Base-by-base conservation (phyloP, 2,113 vertebrate genomes). In the Pygathrix nemaeus region DNA sequence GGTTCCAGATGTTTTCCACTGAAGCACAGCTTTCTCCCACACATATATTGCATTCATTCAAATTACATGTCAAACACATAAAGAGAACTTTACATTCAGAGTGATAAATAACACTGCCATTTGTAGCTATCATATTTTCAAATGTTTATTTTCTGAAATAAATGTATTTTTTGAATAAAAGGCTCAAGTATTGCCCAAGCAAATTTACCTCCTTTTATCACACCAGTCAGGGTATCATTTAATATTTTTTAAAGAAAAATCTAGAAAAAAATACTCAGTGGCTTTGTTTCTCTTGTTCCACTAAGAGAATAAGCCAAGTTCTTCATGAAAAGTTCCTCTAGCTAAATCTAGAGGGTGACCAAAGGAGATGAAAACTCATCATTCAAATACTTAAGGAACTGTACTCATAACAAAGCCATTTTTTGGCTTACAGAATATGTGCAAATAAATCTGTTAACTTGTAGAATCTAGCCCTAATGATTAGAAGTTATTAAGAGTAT, bases 101-200 rank as follows among this genome's bases (percentile, higher is more conserved):
- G 48, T 80, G 21, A 25, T 82, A 75, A 87, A 72, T 35, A 80
- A 23, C 45, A 83, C 12, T 93, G 38, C 45, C 27, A 8, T 64
- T 91, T 95, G 59, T 6, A 88, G 32, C n/a, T 83, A 20, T 75
- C 14, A 25, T 68, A 57, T 73, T 79, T 78, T 72, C 12, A 38
- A 81, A 1, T 79, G 20, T 73, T 81, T 61, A 3, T 82, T 91
- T 68, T 84, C 59, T 87, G n/a, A 94, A 96, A 92, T 93, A 94
- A 96, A 92, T 93, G 30, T 11, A 43, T 91, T 86, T 92, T 88
- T 81, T 68, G 10, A 81, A 21, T 81, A 66, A 93, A 81, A 90
- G 40, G 8, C n/a, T 57, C 32, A 73, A 84, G 18, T 90, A 84
- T 93, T 87, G 52, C n/a, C 35, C 32, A 86, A 35, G 82, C 21